These are phyloP conservation scores for Meteorus colon DNA, from an alignment of 2,888 invertebrate species.

Conservation along the genomic window DNA sequence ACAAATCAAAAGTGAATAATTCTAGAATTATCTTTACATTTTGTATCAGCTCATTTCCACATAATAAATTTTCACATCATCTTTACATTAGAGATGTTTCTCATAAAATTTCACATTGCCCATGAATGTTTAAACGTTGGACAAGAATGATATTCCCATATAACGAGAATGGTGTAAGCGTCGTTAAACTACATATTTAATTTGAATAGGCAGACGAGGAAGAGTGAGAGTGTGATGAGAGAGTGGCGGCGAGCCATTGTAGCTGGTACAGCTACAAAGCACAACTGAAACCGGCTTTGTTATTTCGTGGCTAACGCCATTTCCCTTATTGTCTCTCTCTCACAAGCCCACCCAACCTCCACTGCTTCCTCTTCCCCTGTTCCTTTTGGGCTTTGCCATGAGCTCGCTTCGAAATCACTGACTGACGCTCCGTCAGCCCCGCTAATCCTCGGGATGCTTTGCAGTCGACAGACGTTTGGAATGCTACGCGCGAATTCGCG, in stretches of 20 bases:
- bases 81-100: not conserved
- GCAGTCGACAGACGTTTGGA: conserved; percentile 25
- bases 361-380: conserved; percentile 29
- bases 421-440: conserved; percentile 33
- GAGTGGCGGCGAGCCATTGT: conserved; percentile 55
- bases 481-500: conserved; percentile 12
- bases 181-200: conserved; percentile 65
- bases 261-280: conserved; percentile 59
- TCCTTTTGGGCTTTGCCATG: conserved; percentile 29
- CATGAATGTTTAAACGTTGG: not conserved
- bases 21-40: too few species aligned
- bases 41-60: not conserved
- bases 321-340: conserved; percentile 38
- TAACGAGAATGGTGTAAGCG: conserved; percentile 33
- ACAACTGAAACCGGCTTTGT: conserved; percentile 63
- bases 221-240: conserved; percentile 28
- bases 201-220: conserved; percentile 59
- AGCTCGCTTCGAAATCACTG: conserved; percentile 32
- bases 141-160: not conserved
- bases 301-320: conserved; percentile 59
- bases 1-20: too few species aligned
- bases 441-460: conserved; percentile 52
- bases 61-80: not conserved
- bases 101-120: not conserved
- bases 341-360: conserved; percentile 29